Evolutionary conservation across 1,140 invertebrate species (phyloP), one percentile per base, ranked within the genome.

Genomic region (Procambarus virginalis): DNA sequence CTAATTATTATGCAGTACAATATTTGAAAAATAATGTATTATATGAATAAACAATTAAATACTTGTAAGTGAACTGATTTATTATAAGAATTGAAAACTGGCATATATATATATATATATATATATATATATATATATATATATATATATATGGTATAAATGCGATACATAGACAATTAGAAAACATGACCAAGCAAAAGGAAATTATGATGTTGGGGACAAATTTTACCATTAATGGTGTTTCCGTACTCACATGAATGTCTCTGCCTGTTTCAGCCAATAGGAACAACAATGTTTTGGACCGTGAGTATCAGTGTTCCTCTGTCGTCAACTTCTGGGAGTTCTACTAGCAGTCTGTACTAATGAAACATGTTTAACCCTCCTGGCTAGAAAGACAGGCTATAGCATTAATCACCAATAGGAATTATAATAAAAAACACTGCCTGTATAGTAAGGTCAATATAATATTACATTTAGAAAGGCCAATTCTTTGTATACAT

Each of bases 251-350:
- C 78, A 86, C 49, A 78, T 79, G 48, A 78, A 68, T 91, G 48
- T 86, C 83, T 90, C 73, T 86, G 64, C 80, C 88, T 89, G 77
- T 90, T 92, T 90, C 89, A 92, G 92, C 92, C 77, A 91, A 92
- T 91, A 92, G 90, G 92, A 92, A 92, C 91, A 92, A 92, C 91
- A 92, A 91, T 92, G 85, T 81, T 86, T 80, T 90, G 88, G 92
- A 92, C 84, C 91, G 91, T 92, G 79, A 92, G 92, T 92, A 92
- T 85, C 77, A 73, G 68, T 79, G 89, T 84, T 91, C 73, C 86
- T 85, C 76, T 86, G 84, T 60, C 82, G 78, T 46, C 82, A 82
- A 51, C 60, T 82, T 81, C 79, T 79, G 79, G n/a, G 60, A 75
- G 77, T 84, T 20, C 70, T 60, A 88, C 48, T 86, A 78, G 84